Base-by-base conservation (phyloP, 1,140 invertebrate species). In the Rhagoletis zephyria region DNA sequence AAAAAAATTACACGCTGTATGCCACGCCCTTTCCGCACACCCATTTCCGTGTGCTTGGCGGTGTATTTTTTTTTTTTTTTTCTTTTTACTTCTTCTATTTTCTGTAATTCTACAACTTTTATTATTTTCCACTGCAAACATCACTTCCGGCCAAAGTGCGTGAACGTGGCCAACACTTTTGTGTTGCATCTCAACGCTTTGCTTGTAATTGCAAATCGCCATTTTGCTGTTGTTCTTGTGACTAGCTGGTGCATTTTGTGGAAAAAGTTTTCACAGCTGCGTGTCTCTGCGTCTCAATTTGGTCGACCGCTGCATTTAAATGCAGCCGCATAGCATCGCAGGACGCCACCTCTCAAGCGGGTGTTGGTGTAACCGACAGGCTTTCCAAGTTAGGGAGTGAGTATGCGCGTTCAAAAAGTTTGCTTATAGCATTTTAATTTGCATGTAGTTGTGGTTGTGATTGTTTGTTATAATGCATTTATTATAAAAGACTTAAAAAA, bases 91-190 rank as follows among this genome's bases (percentile, higher is more conserved):
- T 56, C 51, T 56, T 56, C 10, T 56, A 5, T 56, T 56, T 56
- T 10, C 51, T 56, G 5, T 56, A 56, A 7, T 56, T 56, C 51
- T 56, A 56, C 10, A 10, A 56, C 51, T 56, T 56, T 1, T 56
- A 30, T 30, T 30, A 14, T 63, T 63, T 63, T 63, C 61, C 61
- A 12, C 16, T 56, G 48, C 74, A 81, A 56, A 81, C 74, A 81
- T 59, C 74, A 81, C 74, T 81, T 81, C 48, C 51, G 48, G 48
- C 51, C 74, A 56, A 81, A 81, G 74, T 81, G 74, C 74, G 74
- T 81, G 48, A 56, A 81, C 74, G 74, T 81, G 74, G 48, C 74
- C 48, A 42, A 59, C 74, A 59, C 74, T 56, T 81, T 81, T 59
- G 48, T 7, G 12, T 59, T 81, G 51, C 30, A 81, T 81, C 74